Evolutionary conservation across 2,113 vertebrate species (phyloP).

Genomic region (Sinocyclocheilus maitianheensis): DNA sequence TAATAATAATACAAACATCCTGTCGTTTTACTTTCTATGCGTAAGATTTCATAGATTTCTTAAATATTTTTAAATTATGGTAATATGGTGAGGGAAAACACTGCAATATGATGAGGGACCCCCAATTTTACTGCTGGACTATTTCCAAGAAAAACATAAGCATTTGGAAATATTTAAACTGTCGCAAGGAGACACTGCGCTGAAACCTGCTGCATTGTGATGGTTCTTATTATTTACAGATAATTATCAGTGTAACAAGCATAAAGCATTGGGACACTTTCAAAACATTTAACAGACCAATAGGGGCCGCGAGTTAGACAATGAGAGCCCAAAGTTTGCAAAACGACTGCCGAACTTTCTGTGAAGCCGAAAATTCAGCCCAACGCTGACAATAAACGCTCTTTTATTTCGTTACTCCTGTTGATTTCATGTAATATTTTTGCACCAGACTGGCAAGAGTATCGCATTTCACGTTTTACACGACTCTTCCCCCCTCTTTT

Average conservation of each 20-base stretch:
- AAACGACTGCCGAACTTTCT: not conserved
- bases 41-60: not conserved
- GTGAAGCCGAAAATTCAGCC: not conserved
- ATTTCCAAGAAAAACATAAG: constrained; percentile 57
- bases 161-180: constrained; percentile 37
- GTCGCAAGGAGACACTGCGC: not conserved
- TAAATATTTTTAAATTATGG: not conserved
- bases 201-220: not conserved
- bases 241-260: not conserved
- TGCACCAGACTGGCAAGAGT: not conserved
- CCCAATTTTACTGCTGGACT: constrained; percentile 55
- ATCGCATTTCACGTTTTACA: constrained; percentile 42
- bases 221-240: not conserved
- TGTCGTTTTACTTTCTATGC: not conserved
- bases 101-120: constrained; percentile 58
- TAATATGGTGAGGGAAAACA: not conserved
- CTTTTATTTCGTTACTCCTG: no score
- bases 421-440: constrained; percentile 1
- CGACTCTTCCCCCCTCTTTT: constrained; percentile 20
- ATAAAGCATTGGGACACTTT: not conserved
- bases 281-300: constrained; percentile 29
- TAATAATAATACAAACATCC: not conserved
- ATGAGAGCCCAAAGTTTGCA: not conserved
- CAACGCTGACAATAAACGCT: not conserved
- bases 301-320: constrained; percentile 33